A percentile compares a stretch with the other conserved stretches of the same genome.
These are phyloP conservation scores for Dromiciops gliroides DNA, from an alignment of 2,113 vertebrate genomes.

Conservation along the genomic window DNA sequence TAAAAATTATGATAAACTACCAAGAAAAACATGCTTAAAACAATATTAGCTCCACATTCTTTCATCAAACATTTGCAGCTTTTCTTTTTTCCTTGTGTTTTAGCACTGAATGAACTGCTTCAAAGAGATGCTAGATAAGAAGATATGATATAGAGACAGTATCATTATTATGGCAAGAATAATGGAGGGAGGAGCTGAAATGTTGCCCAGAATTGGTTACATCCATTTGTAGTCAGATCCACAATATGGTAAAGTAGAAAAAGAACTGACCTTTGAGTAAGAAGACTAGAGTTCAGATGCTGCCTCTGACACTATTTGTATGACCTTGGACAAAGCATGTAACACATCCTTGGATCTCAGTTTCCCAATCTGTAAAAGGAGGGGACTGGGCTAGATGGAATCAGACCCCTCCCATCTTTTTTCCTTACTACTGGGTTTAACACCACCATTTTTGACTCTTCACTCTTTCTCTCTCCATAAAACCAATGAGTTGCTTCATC, in stretches of 20 bases:
- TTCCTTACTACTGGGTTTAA: background rate
- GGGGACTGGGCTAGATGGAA: background rate
- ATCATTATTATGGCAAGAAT: background rate
- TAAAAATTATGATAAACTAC: background rate
- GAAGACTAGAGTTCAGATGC: background rate
- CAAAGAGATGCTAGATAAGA: background rate
- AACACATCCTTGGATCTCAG: background rate
- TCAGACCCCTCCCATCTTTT: background rate
- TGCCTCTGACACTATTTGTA: background rate
- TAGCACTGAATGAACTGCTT: background rate
- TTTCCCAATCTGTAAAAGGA: background rate
- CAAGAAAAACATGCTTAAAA: background rate
- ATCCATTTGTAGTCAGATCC: background rate
- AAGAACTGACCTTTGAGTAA: background rate
- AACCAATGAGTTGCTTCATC: background rate
- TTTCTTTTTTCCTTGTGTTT: background rate
- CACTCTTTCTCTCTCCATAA: background rate
- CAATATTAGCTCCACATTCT: background rate
- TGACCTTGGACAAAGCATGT: background rate
- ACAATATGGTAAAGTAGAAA: background rate
- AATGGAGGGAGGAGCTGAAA: background rate
- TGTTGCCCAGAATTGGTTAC: background rate
- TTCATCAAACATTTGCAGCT: background rate
- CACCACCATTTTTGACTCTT: background rate
- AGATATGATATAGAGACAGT: background rate